Evolutionary conservation across 2,797 vertebrate genomes (phyloP), one percentile per base, ranked within the genome.

Genomic region (Urosaurus nigricauda): DNA sequence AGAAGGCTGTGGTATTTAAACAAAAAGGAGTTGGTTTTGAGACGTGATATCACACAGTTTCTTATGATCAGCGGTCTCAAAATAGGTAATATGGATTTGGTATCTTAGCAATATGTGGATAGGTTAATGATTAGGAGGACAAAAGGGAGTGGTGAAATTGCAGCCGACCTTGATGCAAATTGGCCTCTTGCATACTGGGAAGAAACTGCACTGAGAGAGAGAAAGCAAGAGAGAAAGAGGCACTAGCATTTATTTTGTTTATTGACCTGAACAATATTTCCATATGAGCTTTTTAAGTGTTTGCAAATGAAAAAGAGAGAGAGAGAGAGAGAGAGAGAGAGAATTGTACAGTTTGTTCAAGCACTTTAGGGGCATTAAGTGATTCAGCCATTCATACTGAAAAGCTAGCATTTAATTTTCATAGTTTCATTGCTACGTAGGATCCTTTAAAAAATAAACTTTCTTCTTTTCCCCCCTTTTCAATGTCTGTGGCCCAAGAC

Each of bases 351-450:
- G 79, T 92, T 94, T 90, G 87, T 87, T 90, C 51, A 90, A 93
- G 86, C 87, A 93, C 93, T 95, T 94, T 94, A 84, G 87, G 92
- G 35, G 79, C 81, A 82, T 93, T 92, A 95, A 94, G 91, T 91
- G 92, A 88, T 90, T 93, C 90, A 43, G 35, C 60, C 26, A 35
- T 74, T 74, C 68, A 58, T 47, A 21, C 3, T 24, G 26, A 40
- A 68, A n/a, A 77, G 24, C 47, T 91, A 91, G 90, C 92, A 92
- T 93, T 94, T 95, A 29, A 93, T 93, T 94, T 88, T 89, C 88
- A 79, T 92, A 85, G 74, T 73, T 93, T 79, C 75, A 91, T 91
- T 91, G 73, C 24, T 43, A 13, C 32, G 6, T 53, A 51, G 21
- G 17, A 37, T 16, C 12, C 5, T 9, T 43, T 82, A 26, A 74